Percentiles rank a stretch among this genome's conserved stretches.
Evolutionary conservation across 2,797 vertebrate species (phyloP).

Genomic region (Cynodonichthys magdalenae): DNA sequence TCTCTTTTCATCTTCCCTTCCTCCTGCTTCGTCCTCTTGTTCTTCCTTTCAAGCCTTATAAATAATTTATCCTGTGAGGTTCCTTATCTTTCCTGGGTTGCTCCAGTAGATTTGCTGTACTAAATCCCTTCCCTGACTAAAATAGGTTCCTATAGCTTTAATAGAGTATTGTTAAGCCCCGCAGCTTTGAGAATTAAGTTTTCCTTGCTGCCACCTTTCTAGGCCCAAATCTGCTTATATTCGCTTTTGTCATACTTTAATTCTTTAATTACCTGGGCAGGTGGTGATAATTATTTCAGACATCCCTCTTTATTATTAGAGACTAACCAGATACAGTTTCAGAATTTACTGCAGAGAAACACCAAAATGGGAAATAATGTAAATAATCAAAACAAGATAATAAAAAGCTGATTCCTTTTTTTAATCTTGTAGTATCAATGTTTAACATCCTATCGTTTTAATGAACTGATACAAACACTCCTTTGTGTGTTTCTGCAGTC

Average conservation of each 20-base stretch:
- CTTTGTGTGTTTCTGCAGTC: background rate
- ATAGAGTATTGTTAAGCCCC: conserved; percentile 47
- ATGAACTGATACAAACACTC: background rate
- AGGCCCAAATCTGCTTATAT: conserved; percentile 25
- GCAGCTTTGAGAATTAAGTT: conserved; percentile 45
- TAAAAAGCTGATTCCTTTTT: too few species aligned
- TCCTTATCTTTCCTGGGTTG: conserved; percentile 60
- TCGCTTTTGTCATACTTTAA: conserved; percentile 9
- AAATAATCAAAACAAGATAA: too few species aligned
- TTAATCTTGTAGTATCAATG: background rate
- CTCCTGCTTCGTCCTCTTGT: conserved; percentile 27
- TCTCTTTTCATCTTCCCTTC: conserved; percentile 43
- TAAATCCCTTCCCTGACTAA: conserved; percentile 55
- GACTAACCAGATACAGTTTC: background rate
- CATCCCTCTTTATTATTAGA: conserved; percentile 1
- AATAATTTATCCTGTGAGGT: conserved; percentile 70
- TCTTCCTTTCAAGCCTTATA: conserved; percentile 45
- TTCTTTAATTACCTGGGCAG: conserved; percentile 1
- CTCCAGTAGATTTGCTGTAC: conserved; percentile 54
- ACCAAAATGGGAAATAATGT: background rate
- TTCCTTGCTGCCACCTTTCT: conserved; percentile 27
- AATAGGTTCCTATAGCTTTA: conserved; percentile 40
- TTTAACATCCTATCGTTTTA: background rate
- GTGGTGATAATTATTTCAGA: conserved; percentile 4
- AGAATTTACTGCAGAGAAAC: background rate